Evolutionary conservation across 2,888 invertebrate species (phyloP).

Genomic region (Hemicrepidius hirtus): DNA sequence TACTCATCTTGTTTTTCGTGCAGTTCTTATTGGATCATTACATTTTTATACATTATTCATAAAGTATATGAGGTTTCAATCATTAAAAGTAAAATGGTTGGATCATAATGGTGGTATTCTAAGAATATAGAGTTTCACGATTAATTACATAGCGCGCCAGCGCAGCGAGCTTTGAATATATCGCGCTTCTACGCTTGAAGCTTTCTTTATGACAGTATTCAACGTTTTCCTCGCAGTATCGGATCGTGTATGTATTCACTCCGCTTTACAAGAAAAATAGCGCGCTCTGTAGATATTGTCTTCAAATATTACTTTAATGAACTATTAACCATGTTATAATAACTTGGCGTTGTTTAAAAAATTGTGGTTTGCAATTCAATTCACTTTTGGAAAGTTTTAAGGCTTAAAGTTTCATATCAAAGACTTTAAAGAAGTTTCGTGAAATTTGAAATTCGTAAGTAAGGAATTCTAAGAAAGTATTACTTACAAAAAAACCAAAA

Average conservation of each 20-base stretch:
- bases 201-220: constrained; percentile 34
- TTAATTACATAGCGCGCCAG: constrained; percentile 18
- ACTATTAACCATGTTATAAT: not conserved
- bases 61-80: not conserved
- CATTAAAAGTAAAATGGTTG: not conserved
- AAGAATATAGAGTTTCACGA: constrained; percentile 13
- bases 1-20: too few relatives aligned
- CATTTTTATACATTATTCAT: constrained; percentile 15
- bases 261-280: not conserved
- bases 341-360: too few relatives aligned
- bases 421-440: too few relatives aligned
- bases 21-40: not conserved
- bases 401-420: too few relatives aligned
- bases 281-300: not conserved
- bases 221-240: constrained; percentile 26
- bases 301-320: not conserved
- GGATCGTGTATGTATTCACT: constrained; percentile 6
- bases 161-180: constrained; percentile 34
- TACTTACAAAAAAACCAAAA: too few relatives aligned
- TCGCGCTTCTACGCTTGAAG: constrained; percentile 17
- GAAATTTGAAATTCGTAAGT: too few relatives aligned
- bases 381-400: too few relatives aligned
- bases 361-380: too few relatives aligned
- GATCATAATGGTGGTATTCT: constrained; percentile 4
- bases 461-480: too few relatives aligned